Base-by-base conservation (phyloP, 2,888 invertebrate genomes). In the Hydropsyche betteni region DNA sequence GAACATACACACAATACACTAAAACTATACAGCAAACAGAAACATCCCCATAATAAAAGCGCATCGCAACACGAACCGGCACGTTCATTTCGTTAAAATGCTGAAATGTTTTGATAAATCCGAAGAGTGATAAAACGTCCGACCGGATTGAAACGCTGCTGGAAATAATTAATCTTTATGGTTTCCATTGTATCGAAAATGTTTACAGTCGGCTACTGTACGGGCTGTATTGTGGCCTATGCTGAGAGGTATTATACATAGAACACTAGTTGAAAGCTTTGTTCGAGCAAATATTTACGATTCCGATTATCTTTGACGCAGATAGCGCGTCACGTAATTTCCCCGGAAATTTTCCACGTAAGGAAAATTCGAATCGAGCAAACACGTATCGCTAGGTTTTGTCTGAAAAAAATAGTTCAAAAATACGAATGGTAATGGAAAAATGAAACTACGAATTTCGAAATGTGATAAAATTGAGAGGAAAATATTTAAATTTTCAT, bases 241-340 rank as follows among this genome's bases (percentile, higher is more conserved):
- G 4, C 7, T 10, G 44, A 44, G 33, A 36, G 64, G 36, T 64
- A 33, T 33, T 34, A 34, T 64, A 24, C 64, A 64, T 64, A 44
- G 7, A 44, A 44, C 44, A 44, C 44, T 44, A 64, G 64, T 64
- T 64, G 64, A 64, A 64, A 64, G 64, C 64, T 64, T 64, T 34
- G 36, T 64, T 64, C 64, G 64, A 33, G 64, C 73, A 73, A 64
- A 68, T 73, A 73, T 73, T 73, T 73, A 73, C 73, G 64, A 53
- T 64, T 68, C 24, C 38, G 14, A 64, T 52, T 73, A 73, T 73
- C 73, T 73, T 64, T 68, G 14, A 68, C 64, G 73, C 38, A 73
- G 73, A 73, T 73, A 64, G 34, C 53, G 38, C 34, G 64, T 64
- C 61, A 68, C 73, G 64, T 64, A 64, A 64, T 64, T 64, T 64